Evolutionary conservation across 2,888 invertebrate species (phyloP).

Genomic region (Charanyca ferruginea): DNA sequence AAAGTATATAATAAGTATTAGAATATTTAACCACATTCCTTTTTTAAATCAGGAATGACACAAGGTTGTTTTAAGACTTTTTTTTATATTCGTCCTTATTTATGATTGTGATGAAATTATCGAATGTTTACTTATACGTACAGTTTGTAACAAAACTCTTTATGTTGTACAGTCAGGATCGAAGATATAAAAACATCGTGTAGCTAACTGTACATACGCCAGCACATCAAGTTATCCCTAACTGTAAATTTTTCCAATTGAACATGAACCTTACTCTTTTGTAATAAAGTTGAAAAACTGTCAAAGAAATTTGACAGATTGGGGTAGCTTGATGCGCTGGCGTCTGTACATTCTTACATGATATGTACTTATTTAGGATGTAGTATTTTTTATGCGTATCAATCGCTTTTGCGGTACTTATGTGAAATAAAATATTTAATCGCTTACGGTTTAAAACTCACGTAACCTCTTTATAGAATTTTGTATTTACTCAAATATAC

Average conservation of each 20-base stretch:
- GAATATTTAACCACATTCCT: slow-evolving; percentile 66
- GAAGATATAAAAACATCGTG: slow-evolving; percentile 9
- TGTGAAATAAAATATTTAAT: slow-evolving; percentile 9
- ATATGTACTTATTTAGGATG: slow-evolving; percentile 40
- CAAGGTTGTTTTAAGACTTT: slow-evolving; percentile 55
- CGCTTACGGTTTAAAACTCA: neutral
- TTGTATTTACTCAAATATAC: neutral
- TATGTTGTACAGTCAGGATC: slow-evolving; percentile 24
- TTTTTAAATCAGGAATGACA: slow-evolving; percentile 52
- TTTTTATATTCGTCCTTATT: slow-evolving; percentile 52
- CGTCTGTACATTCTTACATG: slow-evolving; percentile 22
- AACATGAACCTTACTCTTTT: too few relatives aligned
- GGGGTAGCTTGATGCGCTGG: too few relatives aligned
- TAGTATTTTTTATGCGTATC: slow-evolving; percentile 22
- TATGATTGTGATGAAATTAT: slow-evolving; percentile 22
- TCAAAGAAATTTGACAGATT: too few relatives aligned
- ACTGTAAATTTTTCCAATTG: too few relatives aligned
- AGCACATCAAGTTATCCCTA: too few relatives aligned
- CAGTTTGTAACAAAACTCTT: slow-evolving; percentile 10
- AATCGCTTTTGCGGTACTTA: slow-evolving; percentile 35
- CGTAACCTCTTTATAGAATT: slow-evolving; percentile 2
- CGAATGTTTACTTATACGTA: slow-evolving; percentile 13
- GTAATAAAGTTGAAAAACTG: too few relatives aligned
- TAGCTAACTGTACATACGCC: slow-evolving; percentile 37
- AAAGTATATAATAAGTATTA: slow-evolving; percentile 58